Conservation (phyloP, 2,797 vertebrate species). For the Micromesistius poutassou region DNA sequence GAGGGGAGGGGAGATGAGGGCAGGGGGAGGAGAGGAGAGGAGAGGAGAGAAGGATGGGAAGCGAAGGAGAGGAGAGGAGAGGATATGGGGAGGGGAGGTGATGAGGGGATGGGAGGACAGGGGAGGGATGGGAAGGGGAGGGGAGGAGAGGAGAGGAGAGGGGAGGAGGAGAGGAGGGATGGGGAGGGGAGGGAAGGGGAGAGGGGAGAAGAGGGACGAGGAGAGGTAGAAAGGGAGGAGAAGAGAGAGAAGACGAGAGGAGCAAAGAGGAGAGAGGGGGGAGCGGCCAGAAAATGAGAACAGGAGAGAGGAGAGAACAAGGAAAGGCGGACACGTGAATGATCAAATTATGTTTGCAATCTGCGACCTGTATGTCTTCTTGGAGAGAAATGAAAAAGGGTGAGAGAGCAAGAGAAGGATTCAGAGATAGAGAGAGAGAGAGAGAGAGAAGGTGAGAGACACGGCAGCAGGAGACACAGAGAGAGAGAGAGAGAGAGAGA, state of each 20-base stretch:
- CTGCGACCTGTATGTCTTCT: constrained; percentile 45
- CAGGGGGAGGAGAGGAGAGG: too few relatives aligned
- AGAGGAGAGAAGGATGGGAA: too few relatives aligned
- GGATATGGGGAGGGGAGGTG: too few relatives aligned
- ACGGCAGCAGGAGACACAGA: background rate
- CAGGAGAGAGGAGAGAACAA: background rate
- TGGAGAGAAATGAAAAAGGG: background rate
- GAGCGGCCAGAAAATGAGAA: background rate
- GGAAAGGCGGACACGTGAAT: constrained; percentile 18
- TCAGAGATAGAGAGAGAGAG: constrained; percentile 17
- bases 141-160: background rate
- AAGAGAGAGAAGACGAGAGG: background rate
- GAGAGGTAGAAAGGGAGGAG: background rate
- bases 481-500: background rate
- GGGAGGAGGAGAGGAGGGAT: background rate
- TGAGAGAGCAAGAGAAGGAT: constrained; percentile 15
- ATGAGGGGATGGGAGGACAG: too few relatives aligned
- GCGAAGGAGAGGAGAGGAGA: too few relatives aligned
- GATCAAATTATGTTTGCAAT: constrained; percentile 47
- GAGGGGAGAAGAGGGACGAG: background rate
- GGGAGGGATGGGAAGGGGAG: too few relatives aligned
- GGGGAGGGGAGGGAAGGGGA: background rate
- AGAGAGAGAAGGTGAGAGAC: constrained; percentile 28
- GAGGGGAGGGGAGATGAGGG: too few relatives aligned
- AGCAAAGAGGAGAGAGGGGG: constrained; percentile 23